Conservation (phyloP, 1,140 invertebrate genomes). For the Pomacea maculata region DNA sequence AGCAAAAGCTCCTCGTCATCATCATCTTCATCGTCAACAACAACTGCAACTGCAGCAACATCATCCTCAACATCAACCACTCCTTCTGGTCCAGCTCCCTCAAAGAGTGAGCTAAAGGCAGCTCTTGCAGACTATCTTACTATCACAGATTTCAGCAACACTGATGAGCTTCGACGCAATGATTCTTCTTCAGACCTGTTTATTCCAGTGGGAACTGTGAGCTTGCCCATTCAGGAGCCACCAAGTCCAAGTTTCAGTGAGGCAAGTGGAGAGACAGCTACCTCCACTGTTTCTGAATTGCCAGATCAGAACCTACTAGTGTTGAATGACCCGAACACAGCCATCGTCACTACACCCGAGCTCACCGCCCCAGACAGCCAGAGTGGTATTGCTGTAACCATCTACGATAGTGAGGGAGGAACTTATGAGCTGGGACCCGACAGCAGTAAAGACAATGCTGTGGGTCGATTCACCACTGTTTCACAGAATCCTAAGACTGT, state of each 20-base stretch:
- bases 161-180: conserved; percentile 30
- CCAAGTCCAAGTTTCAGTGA: conserved; percentile 19
- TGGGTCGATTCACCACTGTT: conserved; percentile 27
- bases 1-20: background rate
- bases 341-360: conserved; percentile 1
- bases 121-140: conserved; percentile 34
- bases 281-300: conserved; percentile 28
- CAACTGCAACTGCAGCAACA: conserved; percentile 11
- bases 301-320: conserved; percentile 28
- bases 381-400: conserved; percentile 33
- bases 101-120: conserved; percentile 30
- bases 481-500: conserved; percentile 31
- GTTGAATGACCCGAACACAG: background rate
- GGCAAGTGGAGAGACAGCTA: conserved; percentile 25
- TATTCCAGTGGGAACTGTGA: conserved; percentile 34
- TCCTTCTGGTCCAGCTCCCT: conserved; percentile 14
- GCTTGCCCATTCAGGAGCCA: conserved; percentile 22
- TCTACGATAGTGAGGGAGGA: conserved; percentile 29
- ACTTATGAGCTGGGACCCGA: conserved; percentile 32
- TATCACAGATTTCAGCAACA: conserved; percentile 34
- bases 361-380: conserved; percentile 29
- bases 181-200: conserved; percentile 36
- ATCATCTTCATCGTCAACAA: conserved; percentile 12
- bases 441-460: conserved; percentile 31
- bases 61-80: background rate